Base-by-base conservation (phyloP, 2,113 vertebrate species). In the Leucosticte australis region DNA sequence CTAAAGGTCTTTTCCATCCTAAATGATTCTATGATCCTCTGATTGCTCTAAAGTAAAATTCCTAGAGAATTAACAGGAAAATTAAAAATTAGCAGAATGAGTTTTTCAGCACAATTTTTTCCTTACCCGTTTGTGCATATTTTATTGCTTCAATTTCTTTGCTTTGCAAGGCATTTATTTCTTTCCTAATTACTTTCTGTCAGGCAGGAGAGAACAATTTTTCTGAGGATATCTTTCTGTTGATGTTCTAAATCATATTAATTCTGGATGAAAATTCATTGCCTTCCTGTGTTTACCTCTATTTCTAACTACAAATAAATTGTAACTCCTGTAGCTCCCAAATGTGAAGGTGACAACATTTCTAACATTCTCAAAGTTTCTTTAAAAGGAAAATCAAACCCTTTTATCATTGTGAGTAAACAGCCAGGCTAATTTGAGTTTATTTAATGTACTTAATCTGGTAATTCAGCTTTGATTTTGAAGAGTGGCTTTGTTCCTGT, bases 11-110 rank as follows among this genome's bases (percentile, higher is more conserved):
- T 91, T 70, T 69, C 7, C 8, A 67, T 42, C 5, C 13, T 33
- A 52, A 82, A 28, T 46, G 0, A 27, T 46, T 80, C 22, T 35
- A 11, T 55, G 6, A 41, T 68, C 27, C 27, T 56, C 2, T 57
- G 7, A 20, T n/a, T 4, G 17, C 7, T 86, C 11, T 75, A n/a
- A 20, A 21, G 2, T 50, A 22, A n/a, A 71, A 46, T 63, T 6
- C 28, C 4, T 74, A 21, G 9, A 28, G 9, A 35, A 44, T 50
- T 82, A 13, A 46, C 10, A 30, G 3, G 4, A 26, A n/a, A 41
- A 18, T 10, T 23, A 6, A 13, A 35, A 53, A 52, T 26, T 1
- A 13, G 23, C 0, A 0, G 7, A 62, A 49, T 46, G 2, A 3
- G 2, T 77, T 85, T 82, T 65, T 42, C 39, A 31, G 10, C 10